Conservation (phyloP, 2,797 vertebrate genomes). For the Alosa sapidissima region DNA sequence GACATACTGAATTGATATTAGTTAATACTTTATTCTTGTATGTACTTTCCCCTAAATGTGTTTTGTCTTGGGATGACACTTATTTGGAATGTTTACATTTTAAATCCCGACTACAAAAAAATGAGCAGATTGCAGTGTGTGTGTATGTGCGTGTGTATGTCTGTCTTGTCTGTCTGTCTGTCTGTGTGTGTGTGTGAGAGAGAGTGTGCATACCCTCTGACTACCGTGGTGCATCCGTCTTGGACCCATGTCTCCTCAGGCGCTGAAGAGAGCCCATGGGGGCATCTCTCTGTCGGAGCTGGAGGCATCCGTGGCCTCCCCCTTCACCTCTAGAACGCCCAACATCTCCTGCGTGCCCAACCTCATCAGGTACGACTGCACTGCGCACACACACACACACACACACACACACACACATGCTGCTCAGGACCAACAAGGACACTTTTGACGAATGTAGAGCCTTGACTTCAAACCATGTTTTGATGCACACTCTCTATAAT, state of each 20-base stretch:
- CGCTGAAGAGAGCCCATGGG: conserved; percentile 92
- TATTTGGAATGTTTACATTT: neutral
- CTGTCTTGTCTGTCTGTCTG: neutral
- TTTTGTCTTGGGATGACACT: neutral
- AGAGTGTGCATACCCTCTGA: neutral
- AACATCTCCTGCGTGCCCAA: conserved; percentile 97
- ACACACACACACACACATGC: neutral
- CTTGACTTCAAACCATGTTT: neutral
- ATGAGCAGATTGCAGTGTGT: neutral
- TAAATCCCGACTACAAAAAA: neutral
- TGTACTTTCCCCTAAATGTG: neutral
- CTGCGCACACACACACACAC: neutral
- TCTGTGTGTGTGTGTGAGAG: neutral
- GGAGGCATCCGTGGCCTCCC: conserved; percentile 96
- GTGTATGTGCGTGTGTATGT: neutral
- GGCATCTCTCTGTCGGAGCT: conserved; percentile 97
- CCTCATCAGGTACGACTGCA: conserved; percentile 85
- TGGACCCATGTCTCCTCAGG: conserved; percentile 65
- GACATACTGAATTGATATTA: neutral
- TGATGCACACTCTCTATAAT: neutral
- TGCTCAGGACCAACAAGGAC: neutral
- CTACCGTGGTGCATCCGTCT: neutral
- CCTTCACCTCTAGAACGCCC: conserved; percentile 93
- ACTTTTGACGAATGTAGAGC: neutral
- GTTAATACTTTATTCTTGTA: neutral